These are phyloP conservation scores for Xerus rutilus DNA, from an alignment of 2,797 vertebrate genomes.

Conservation along the genomic window DNA sequence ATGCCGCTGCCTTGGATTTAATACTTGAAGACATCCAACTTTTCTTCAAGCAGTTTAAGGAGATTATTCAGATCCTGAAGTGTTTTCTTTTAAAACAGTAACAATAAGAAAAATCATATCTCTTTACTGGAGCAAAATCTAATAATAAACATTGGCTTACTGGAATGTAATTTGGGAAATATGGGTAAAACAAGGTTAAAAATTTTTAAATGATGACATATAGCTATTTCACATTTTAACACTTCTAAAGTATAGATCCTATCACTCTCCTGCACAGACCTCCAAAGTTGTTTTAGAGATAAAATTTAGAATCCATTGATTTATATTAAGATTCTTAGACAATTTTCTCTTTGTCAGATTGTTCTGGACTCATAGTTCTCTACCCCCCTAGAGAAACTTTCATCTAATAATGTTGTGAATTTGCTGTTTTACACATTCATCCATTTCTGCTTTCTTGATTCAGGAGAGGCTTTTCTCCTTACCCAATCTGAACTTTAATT, in stretches of 20 bases:
- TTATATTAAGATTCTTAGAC: not conserved
- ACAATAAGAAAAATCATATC: not conserved
- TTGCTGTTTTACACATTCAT: not conserved
- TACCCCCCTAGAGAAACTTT: not conserved
- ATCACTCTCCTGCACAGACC: not conserved
- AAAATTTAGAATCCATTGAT: not conserved
- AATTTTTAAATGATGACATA: not conserved
- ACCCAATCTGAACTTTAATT: not conserved
- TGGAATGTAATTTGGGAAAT: not conserved
- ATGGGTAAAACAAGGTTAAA: not conserved
- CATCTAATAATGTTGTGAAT: not conserved
- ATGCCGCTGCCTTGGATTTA: not conserved
- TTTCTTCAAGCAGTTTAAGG: not conserved
- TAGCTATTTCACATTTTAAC: not conserved
- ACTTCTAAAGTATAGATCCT: not conserved
- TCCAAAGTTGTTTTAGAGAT: not conserved
- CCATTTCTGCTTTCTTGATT: not conserved
- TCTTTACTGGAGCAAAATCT: not conserved
- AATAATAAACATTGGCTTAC: not conserved
- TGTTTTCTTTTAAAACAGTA: constrained; percentile 13
- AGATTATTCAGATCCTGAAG: not conserved
- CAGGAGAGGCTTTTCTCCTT: not conserved
- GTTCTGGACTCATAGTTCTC: not conserved
- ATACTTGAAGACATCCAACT: not conserved
- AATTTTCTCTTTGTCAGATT: not conserved